Evolutionary conservation across 1,140 invertebrate genomes (phyloP).

Genomic region (Thrips palmi): DNA sequence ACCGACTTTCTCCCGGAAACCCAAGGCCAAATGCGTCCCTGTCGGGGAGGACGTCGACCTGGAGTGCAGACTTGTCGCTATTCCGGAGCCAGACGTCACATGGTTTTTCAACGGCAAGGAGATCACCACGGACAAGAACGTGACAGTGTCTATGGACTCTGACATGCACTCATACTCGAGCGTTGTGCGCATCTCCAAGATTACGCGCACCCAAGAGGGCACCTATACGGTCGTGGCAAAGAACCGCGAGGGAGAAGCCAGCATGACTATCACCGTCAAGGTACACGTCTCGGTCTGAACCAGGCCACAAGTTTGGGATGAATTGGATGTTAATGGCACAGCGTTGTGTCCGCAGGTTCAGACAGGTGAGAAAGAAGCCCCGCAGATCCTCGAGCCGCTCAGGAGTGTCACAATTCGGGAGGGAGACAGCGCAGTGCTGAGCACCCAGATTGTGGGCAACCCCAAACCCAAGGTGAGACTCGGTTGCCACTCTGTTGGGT

Average conservation of each 20-base stretch:
- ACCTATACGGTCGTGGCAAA: slow-evolving; percentile 71
- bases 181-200: slow-evolving; percentile 57
- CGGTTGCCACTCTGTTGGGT: too few species aligned
- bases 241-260: slow-evolving; percentile 78
- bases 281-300: slow-evolving; percentile 26
- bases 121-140: slow-evolving; percentile 41
- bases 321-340: neutral
- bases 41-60: slow-evolving; percentile 61
- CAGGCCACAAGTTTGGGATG: neutral
- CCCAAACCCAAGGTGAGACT: slow-evolving; percentile 58
- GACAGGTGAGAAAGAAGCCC: slow-evolving; percentile 53
- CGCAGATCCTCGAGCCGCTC: slow-evolving; percentile 61
- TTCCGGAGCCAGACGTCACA: slow-evolving; percentile 74
- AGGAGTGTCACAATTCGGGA: slow-evolving; percentile 53
- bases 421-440: slow-evolving; percentile 55
- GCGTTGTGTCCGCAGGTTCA: slow-evolving; percentile 25
- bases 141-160: slow-evolving; percentile 55
- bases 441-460: slow-evolving; percentile 59
- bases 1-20: slow-evolving; percentile 77
- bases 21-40: slow-evolving; percentile 63
- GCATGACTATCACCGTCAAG: slow-evolving; percentile 61
- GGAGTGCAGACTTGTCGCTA: slow-evolving; percentile 68
- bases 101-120: slow-evolving; percentile 63
- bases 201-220: slow-evolving; percentile 64
- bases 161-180: slow-evolving; percentile 83